These are phyloP conservation scores for human DNA, from an alignment of 2,113 vertebrate genomes.

Conservation along the genomic window DNA sequence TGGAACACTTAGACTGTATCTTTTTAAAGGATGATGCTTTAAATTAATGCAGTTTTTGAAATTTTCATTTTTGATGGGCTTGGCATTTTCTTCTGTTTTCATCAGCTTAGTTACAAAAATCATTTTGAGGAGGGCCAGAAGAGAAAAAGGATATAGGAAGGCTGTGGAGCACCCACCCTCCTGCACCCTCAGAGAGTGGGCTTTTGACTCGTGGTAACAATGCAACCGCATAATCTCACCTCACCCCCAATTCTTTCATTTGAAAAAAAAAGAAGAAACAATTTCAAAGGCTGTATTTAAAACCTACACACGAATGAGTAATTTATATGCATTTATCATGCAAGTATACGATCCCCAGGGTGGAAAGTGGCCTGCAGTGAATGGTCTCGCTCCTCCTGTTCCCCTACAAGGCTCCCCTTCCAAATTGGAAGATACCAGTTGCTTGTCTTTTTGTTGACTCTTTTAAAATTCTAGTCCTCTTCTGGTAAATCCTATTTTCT, in stretches of 20 bases:
- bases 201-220: neutral
- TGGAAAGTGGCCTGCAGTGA: neutral
- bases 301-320: rapidly evolving
- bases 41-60: neutral
- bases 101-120: constrained; percentile 1
- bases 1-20: neutral
- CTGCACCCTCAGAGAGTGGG: neutral
- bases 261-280: neutral
- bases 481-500: constrained; percentile 3
- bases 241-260: neutral
- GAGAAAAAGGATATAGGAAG: neutral
- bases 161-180: neutral
- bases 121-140: neutral
- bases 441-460: neutral
- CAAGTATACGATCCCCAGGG: no score
- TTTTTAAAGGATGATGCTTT: neutral
- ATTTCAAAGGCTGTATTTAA: neutral
- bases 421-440: neutral
- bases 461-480: neutral
- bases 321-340: neutral
- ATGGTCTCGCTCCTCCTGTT: neutral
- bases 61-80: neutral
- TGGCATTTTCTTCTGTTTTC: neutral
- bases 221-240: neutral
- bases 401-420: neutral